Evolutionary conservation across 35 echinoderm and acorn worm species (phyloP), one percentile per base, ranked within the genome.

Genomic region (Eucidaris tribuloides): DNA sequence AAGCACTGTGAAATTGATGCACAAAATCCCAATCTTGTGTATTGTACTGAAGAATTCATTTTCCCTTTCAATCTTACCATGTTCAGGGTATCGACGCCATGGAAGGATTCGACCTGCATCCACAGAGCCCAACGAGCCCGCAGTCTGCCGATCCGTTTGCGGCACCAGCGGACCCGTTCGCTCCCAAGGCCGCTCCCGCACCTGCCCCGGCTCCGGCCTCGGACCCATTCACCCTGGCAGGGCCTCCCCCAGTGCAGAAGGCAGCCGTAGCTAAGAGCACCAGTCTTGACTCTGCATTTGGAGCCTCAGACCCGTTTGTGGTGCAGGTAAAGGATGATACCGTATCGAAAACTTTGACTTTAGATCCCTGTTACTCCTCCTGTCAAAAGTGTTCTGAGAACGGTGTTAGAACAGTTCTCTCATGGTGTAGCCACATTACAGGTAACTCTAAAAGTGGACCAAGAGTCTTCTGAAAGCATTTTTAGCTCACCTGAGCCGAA

Each of bases 61-160:
- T n/a, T n/a, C n/a, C 3, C 25, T 61, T 41, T 42, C 34, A 17
- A 36, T 33, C 28, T 50, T 49, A 18, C 58, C 42, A 9, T 64
- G 1, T 79, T 33, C 81, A 90, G 88, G 88, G 88, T 36, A 90
- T 90, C 38, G 77, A 59, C 31, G 64, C 65, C 18, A 90, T 90
- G 88, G 82, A 84, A n/a, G 81, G 77, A 42, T 84, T 90, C 65
- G 88, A 83, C 58, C 64, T 83, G 0, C 37, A 84, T 46, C 58
- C 68, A 20, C 49, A 77, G 36, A 2, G 23, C 31, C 29, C 68
- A 78, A 38, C 66, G 23, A 86, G 44, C 45, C 28, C 46, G 7
- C 37, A 76, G 71, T 17, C 44, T 2, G 17, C 46, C 13, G 42
- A 76, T 42, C 79, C 48, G 4, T 83, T 81, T 35, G 58, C 56